Evolutionary conservation across 2,797 vertebrate species (phyloP).

Genomic region (Mormyrops attenuatus): DNA sequence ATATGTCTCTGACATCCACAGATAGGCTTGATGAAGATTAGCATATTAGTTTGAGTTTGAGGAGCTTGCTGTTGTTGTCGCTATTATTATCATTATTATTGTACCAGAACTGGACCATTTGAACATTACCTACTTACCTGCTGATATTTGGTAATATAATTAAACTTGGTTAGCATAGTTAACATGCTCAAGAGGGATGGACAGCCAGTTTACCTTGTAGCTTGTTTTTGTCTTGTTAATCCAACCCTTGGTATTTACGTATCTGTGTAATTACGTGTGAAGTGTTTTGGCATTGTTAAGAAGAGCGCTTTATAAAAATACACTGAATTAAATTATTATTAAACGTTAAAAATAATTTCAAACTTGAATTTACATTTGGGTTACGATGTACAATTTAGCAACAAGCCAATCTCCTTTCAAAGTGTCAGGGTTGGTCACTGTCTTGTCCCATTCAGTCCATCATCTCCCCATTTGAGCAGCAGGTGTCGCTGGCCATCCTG

Average conservation of each 20-base stretch:
- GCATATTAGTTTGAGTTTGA: not conserved
- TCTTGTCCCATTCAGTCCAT: not conserved
- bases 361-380: not conserved
- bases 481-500: not conserved
- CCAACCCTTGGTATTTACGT: not conserved
- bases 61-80: not conserved
- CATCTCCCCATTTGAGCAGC: not conserved
- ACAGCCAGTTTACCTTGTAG: not conserved
- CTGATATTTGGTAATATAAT: not conserved
- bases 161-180: not conserved
- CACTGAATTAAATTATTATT: not conserved
- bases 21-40: not conserved
- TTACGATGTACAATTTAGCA: not conserved
- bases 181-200: not conserved
- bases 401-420: not conserved
- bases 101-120: not conserved
- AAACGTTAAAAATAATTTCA: not conserved
- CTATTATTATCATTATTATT: not conserved
- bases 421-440: not conserved
- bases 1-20: not conserved
- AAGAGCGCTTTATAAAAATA: not conserved
- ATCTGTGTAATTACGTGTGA: not conserved
- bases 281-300: not conserved
- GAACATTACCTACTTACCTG: not conserved
- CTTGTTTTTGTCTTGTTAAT: not conserved